Conservation (phyloP, 2,797 vertebrate genomes). For the Paramormyrops hopkinsi region DNA sequence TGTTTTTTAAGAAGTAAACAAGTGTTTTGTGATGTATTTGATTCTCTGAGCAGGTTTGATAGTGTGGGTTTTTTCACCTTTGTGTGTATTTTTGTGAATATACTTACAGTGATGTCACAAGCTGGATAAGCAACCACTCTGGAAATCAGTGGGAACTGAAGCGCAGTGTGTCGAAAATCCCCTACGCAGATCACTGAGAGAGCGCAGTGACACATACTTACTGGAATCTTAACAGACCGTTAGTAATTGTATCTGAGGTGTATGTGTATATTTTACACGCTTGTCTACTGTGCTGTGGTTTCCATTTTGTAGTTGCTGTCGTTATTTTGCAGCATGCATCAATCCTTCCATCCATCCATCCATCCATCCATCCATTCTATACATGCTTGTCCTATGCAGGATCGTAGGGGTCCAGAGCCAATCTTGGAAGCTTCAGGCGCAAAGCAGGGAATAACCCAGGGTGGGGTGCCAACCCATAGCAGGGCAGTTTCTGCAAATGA, state of each 20-base stretch:
- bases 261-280: not conserved
- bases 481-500: not conserved
- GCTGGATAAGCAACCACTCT: not conserved
- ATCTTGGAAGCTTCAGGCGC: not conserved
- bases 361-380: not conserved
- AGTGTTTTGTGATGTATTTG: not conserved
- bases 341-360: not conserved
- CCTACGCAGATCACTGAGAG: not conserved
- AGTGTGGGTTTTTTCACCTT: not conserved
- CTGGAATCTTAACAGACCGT: not conserved
- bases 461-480: not conserved
- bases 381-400: not conserved
- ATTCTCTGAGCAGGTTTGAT: not conserved
- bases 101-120: not conserved
- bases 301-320: not conserved
- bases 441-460: not conserved
- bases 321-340: not conserved
- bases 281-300: not conserved
- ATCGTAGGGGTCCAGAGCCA: not conserved
- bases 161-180: not conserved
- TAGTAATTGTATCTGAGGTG: not conserved
- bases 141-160: not conserved
- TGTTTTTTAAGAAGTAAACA: not conserved
- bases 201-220: not conserved
- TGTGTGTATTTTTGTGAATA: not conserved